phyloP scores from a whole-genome alignment of 2,797 vertebrate species.

The Tympanoctomys barrerae region DNA sequence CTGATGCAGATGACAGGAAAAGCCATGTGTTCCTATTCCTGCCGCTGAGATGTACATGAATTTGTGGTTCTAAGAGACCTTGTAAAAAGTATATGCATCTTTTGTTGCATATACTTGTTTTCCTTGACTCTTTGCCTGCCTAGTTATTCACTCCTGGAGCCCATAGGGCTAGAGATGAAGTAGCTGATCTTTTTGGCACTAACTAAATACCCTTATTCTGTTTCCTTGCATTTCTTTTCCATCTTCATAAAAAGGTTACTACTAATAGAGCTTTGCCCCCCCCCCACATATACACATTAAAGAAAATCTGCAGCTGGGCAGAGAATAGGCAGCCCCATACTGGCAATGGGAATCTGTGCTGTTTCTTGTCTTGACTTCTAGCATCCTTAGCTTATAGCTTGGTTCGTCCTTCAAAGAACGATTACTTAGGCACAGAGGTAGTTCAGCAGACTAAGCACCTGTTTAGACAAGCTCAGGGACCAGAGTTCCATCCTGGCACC shows the following conservation, averaged over 20 bases:
- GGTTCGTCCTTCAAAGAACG: neutral
- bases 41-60: neutral
- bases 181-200: neutral
- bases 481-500: too few relatives aligned
- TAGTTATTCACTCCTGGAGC: neutral
- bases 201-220: neutral
- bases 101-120: neutral
- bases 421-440: neutral
- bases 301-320: neutral
- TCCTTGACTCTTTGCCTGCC: neutral
- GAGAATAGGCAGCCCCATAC: neutral
- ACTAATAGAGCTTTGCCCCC: too few relatives aligned
- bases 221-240: neutral
- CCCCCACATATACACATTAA: neutral
- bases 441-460: too few relatives aligned
- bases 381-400: neutral
- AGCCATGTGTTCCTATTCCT: neutral
- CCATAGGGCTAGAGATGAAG: neutral
- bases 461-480: too few relatives aligned
- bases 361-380: neutral
- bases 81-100: neutral
- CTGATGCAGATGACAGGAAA: neutral
- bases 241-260: neutral
- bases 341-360: neutral
- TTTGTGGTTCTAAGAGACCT: neutral